Conservation (phyloP, 2,113 vertebrate species). For the Solenodon paradoxus region DNA sequence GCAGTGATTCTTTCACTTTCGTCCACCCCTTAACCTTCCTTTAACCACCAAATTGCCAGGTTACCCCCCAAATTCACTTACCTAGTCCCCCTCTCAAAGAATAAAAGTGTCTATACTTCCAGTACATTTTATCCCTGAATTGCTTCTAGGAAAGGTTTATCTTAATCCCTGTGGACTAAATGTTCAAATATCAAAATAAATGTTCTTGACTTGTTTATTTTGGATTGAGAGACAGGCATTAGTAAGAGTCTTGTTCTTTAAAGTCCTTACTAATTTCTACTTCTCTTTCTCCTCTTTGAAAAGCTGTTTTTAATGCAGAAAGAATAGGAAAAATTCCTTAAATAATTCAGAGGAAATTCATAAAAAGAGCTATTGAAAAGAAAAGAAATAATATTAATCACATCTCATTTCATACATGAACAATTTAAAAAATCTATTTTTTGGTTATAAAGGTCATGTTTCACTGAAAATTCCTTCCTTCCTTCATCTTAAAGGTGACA, state of each 20-base stretch:
- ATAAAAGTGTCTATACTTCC: neutral
- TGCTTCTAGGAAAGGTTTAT: neutral
- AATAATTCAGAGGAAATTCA: neutral
- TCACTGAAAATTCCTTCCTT: neutral
- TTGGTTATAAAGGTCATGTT: neutral
- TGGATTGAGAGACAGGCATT: neutral
- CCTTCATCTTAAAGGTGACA: neutral
- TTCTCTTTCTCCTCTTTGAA: neutral
- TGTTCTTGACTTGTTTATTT: constrained; percentile 16
- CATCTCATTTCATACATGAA: neutral
- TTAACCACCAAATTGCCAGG: neutral
- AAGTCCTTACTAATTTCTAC: neutral
- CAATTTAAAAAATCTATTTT: neutral
- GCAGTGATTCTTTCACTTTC: neutral
- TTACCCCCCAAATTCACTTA: neutral
- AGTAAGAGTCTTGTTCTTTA: neutral
- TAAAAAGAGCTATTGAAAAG: neutral
- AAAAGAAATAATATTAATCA: constrained; percentile 20
- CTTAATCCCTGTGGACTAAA: neutral
- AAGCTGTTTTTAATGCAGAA: constrained; percentile 5
- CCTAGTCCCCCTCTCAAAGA: neutral
- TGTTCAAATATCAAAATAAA: neutral
- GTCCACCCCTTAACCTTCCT: neutral
- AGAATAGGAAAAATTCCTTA: constrained; percentile 30
- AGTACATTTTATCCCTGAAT: neutral